Base-by-base conservation (phyloP, 2,888 invertebrate species). In the Ditylenchus weischeri region DNA sequence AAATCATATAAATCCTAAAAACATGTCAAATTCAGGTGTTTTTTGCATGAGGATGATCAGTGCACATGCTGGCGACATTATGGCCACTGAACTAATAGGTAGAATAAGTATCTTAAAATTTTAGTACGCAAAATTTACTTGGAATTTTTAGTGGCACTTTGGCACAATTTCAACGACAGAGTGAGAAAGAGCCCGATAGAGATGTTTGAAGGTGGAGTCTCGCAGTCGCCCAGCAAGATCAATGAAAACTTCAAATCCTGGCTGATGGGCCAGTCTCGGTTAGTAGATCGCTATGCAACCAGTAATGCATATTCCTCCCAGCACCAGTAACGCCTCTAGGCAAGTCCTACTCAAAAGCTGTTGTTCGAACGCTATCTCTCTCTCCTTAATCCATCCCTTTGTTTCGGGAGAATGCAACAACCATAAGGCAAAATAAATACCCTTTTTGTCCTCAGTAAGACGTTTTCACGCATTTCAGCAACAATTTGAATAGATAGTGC, bases 11-110 rank as follows among this genome's bases (percentile, higher is more conserved):
- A 2, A 29, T 5, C 29, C 29, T 29, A 29, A 29, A 29, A 29
- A 29, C 29, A 29, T 29, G 29, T 29, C 5, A 4, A 29, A 29
- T 29, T 15, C 11, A 43, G 43, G 79, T 36, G 82, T 83, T 6
- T 83, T 83, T 70, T 83, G 83, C 72, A 79, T 83, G 79, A 72
- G 83, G 54, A 83, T 83, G 83, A 83, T 83, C 67, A 78, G 78
- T 62, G 83, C 83, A 23, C 83, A 83, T 69, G 82, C 83, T 65
- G 83, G 83, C 54, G 83, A 83, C 73, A 83, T 83, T 65, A 81
- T 83, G 75, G 83, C 83, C 29, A 83, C 83, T 29, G 83, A 83
- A 69, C 70, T 83, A 70, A 78, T 83, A 23, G 54, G 54, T 54
- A 18, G 54, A 5, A 15, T 2, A 23, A 54, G 2, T 4, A 7